Conservation (phyloP, 92 coral and sea anemone genomes). For the Meandrina meandrites region DNA sequence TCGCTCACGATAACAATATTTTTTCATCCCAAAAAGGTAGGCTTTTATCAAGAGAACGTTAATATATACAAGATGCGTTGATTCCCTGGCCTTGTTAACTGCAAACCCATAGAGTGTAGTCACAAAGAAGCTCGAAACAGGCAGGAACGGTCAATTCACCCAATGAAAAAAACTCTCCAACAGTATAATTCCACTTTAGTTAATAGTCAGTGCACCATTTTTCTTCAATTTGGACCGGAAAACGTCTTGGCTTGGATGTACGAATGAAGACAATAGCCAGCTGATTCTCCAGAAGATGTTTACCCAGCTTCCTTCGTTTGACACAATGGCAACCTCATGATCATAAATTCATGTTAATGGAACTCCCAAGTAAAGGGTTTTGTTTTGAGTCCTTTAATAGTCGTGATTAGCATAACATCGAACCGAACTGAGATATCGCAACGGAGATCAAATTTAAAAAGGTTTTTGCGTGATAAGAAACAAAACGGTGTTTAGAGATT, state of each 20-base stretch:
- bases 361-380: background rate
- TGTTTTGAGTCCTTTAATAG: constrained; percentile 1
- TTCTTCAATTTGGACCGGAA: background rate
- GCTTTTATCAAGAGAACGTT: background rate
- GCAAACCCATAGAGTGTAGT: background rate
- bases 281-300: constrained; percentile 16
- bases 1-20: background rate
- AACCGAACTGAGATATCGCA: background rate
- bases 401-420: constrained; percentile 13
- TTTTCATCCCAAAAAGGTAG: background rate
- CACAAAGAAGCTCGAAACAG: background rate
- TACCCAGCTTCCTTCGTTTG: constrained; percentile 1
- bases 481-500: background rate
- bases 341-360: constrained; percentile 13
- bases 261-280: constrained; percentile 13
- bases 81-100: background rate
- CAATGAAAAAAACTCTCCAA: background rate
- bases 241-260: background rate
- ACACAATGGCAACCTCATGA: constrained; percentile 32
- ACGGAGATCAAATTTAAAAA: background rate
- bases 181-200: background rate
- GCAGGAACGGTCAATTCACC: background rate
- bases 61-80: background rate
- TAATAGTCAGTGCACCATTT: background rate
- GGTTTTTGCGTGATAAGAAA: background rate